Evolutionary conservation across 92 coral and sea anemone species (phyloP), one percentile per base, ranked within the genome.

Genomic region (Actinernus sp.): DNA sequence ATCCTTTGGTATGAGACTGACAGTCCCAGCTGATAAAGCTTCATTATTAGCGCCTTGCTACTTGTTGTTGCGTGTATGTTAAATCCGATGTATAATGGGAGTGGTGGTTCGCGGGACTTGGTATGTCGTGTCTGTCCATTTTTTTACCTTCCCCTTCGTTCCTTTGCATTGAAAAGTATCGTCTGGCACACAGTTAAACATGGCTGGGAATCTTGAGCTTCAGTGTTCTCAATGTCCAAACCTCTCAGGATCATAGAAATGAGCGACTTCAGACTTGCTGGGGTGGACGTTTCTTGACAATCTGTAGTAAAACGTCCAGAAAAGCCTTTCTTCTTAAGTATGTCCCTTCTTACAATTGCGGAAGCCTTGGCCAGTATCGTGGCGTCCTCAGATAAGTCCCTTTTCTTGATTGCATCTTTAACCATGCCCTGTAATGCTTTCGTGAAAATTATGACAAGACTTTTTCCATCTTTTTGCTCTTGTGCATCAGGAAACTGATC

Each of bases 141-240:
- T 74, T 83, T 78, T 21, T 84, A 67, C 78, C 51, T 73, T 74
- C 34, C 25, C 16, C 60, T 23, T 65, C 69, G 58, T n/a, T n/a
- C n/a, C 44, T 88, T 88, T 29, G 90, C 77, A 73, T 83, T 88
- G 59, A 88, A 88, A 22, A 83, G 38, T 11, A 73, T 73, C 12
- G 78, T 68, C 77, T 83, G 84, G 81, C 84, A 81, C n/a, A 88
- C 86, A 49, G 90, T 88, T 72, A 88, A 78, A 67, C 95, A 83
- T 52, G 76, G 26, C 47, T 82, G 89, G 26, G 84, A 37, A 26
- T 83, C 95, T 65, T 83, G 86, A 5, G 76, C 40, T 5, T 73
- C 79, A 60, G 87, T 73, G 81, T 76, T 82, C 66, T 83, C 74
- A 71, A 83, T 83, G 87, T 82, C 55, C 40, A 88, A 18, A 4